phyloP scores from a whole-genome alignment of 2,797 vertebrate genomes.

The Avahi laniger region DNA sequence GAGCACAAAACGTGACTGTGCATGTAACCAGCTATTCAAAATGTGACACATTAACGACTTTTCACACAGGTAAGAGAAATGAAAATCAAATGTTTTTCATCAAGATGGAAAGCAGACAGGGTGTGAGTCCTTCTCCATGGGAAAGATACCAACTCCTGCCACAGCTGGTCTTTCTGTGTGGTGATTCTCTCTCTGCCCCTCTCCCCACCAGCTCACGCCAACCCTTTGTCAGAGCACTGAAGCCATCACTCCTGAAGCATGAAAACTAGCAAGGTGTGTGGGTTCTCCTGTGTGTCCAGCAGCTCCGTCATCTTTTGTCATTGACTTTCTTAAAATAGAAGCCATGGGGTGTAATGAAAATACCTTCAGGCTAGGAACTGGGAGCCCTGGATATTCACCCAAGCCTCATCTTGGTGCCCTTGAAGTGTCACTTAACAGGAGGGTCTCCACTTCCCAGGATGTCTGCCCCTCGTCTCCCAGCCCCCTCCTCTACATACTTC shows the following conservation, averaged over 20 bases:
- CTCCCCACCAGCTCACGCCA: too few relatives aligned
- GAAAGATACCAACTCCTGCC: neutral
- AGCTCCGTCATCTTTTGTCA: neutral
- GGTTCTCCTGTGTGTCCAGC: neutral
- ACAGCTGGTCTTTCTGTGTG: fast-evolving
- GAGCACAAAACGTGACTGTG: neutral
- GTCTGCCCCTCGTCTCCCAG: neutral
- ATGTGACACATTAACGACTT: neutral
- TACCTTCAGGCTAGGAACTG: neutral
- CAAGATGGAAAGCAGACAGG: neutral
- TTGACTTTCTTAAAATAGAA: neutral
- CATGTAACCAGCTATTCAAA: neutral
- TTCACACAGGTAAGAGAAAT: neutral
- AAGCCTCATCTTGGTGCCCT: neutral
- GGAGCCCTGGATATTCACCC: neutral
- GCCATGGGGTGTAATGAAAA: neutral
- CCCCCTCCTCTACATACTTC: neutral
- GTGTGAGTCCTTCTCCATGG: neutral
- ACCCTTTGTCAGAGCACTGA: neutral
- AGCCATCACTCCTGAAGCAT: fast-evolving
- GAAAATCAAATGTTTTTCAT: neutral
- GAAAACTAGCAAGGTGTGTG: neutral
- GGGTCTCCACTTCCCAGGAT: neutral
- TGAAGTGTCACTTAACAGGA: neutral
- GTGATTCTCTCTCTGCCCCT: neutral